A percentile compares a stretch with the other conserved stretches of the same genome.
phyloP scores from a whole-genome alignment of 2,888 invertebrate genomes.

The Hypomecis punctinalis region DNA sequence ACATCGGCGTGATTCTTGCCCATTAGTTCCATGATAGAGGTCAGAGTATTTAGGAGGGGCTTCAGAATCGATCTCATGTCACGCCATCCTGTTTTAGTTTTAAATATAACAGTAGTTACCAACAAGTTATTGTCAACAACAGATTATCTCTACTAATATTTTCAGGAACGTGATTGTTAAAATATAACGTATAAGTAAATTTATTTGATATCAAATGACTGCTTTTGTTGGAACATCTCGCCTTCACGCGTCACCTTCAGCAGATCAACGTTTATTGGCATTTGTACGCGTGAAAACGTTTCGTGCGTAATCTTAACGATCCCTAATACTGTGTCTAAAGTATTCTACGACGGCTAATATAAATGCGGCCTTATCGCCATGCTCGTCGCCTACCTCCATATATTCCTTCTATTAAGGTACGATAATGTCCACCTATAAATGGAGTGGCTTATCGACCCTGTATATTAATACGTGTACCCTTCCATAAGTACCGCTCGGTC shows the following conservation, averaged over 20 bases:
- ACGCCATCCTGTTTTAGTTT: conserved; percentile 21
- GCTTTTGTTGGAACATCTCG: background rate
- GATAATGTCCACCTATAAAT: conserved; percentile 43
- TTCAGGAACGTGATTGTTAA: background rate
- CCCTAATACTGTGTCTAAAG: conserved; percentile 14
- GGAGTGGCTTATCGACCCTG: conserved; percentile 46
- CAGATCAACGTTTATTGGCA: conserved; percentile 10
- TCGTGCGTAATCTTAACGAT: conserved; percentile 22
- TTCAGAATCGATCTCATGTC: conserved; percentile 20
- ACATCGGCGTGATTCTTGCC: conserved; percentile 36
- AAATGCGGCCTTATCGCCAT: conserved; percentile 18
- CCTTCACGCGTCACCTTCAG: conserved; percentile 8
- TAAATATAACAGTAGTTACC: conserved; percentile 3
- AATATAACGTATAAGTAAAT: background rate
- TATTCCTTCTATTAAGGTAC: conserved; percentile 25
- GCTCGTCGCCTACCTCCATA: conserved; percentile 19
- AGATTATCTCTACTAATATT: background rate
- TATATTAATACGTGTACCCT: conserved; percentile 52
- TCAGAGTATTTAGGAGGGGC: conserved; percentile 37
- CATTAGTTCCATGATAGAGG: conserved; percentile 38
- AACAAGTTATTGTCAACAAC: background rate
- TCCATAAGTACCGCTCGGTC: conserved; percentile 48
- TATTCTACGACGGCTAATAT: conserved; percentile 19
- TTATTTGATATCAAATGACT: conserved; percentile 1
- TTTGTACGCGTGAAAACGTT: conserved; percentile 9